These are phyloP conservation scores for Nerophis lumbriciformis DNA, from an alignment of 2,113 vertebrate species.

Conservation along the genomic window DNA sequence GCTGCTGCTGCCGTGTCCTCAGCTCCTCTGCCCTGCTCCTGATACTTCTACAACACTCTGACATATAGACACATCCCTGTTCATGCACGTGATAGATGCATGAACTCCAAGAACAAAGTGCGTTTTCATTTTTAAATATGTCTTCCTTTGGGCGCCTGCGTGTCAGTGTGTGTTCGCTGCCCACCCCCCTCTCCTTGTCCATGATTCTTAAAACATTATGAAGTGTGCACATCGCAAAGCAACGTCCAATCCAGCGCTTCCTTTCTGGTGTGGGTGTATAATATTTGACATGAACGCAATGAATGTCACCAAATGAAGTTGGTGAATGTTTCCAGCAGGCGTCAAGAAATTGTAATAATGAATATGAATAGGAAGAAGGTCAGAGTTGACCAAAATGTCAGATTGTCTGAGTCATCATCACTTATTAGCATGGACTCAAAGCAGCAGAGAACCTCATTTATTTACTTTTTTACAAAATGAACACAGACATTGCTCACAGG, in stretches of 20 bases:
- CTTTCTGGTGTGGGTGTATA: too few species aligned
- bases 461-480: not conserved
- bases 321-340: not conserved
- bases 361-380: constrained; percentile 1
- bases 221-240: too few species aligned
- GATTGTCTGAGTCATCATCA: not conserved
- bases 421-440: not conserved
- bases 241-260: too few species aligned
- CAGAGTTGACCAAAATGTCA: constrained; percentile 3
- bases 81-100: constrained; percentile 12
- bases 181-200: constrained; percentile 24
- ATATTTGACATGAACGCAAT: too few species aligned
- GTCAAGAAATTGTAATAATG: constrained; percentile 3
- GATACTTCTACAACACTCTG: constrained; percentile 52
- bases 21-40: constrained; percentile 19
- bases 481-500: not conserved
- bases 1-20: constrained; percentile 38
- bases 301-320: not conserved
- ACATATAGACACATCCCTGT: constrained; percentile 20
- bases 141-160: constrained; percentile 28
- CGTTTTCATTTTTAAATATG: constrained; percentile 3
- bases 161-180: constrained; percentile 32
- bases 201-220: too few species aligned
- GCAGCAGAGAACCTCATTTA: not conserved
- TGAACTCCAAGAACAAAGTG: constrained; percentile 13